phyloP scores from a whole-genome alignment of 1,140 invertebrate genomes.

The Conus betulinus region DNA sequence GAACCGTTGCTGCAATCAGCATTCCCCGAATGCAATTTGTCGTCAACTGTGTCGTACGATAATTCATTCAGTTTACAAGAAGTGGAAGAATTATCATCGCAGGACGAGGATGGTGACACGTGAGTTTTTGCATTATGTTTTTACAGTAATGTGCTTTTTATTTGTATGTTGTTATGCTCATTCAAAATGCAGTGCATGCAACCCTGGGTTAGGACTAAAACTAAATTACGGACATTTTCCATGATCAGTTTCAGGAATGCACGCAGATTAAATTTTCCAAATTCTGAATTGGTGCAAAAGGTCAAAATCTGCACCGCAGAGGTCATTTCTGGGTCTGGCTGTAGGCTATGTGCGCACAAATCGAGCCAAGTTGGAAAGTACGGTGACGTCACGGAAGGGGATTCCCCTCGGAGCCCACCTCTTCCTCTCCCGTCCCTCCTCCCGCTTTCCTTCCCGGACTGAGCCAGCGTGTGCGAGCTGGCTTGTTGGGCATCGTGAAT shows the following conservation, averaged over 20 bases:
- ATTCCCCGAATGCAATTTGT: conserved; percentile 19
- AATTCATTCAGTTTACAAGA: conserved; percentile 21
- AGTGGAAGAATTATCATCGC: conserved; percentile 33
- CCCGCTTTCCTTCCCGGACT: not conserved
- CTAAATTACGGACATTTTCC: too few species aligned
- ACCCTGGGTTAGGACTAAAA: too few species aligned
- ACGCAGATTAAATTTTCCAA: too few species aligned
- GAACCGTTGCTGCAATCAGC: not conserved
- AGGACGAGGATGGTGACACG: conserved; percentile 36
- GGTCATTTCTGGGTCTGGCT: conserved; percentile 30
- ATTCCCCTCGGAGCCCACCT: conserved; percentile 26
- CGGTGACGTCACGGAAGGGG: conserved; percentile 36
- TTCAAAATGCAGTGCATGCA: too few species aligned
- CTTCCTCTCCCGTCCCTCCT: not conserved
- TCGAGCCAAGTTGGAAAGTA: conserved; percentile 36
- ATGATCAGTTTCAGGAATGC: too few species aligned
- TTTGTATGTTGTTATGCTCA: not conserved
- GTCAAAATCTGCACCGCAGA: conserved; percentile 1
- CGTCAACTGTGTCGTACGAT: not conserved
- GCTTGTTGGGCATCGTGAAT: not conserved
- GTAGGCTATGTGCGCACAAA: conserved; percentile 31
- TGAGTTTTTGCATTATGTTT: conserved; percentile 16
- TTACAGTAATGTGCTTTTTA: not conserved
- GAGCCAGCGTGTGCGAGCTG: conserved; percentile 7
- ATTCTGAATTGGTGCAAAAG: conserved; percentile 21